Evolutionary conservation across 2,888 invertebrate species (phyloP), one percentile per base, ranked within the genome.

Genomic region (Drosophila rellima): DNA sequence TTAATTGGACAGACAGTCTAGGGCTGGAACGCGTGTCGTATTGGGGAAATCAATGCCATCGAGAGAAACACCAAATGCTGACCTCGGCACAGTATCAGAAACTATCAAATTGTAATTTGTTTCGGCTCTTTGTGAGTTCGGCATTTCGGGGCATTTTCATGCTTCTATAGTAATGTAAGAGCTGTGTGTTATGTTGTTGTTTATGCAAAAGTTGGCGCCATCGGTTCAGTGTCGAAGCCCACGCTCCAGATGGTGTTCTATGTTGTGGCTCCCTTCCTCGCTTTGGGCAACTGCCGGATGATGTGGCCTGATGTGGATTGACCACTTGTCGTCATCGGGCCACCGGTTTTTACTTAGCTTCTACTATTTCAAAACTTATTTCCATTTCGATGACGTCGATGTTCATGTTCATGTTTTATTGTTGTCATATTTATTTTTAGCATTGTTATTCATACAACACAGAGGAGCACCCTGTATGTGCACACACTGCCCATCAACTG

Each of bases 401-500:
- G 47, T 44, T 61, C 40, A 45, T 42, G 42, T 7, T 42, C 13
- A 42, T 42, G 48, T 15, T 23, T 45, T 44, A 67, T 66, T 61
- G 68, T 82, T 87, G 87, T 87, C 84, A 83, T 84, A 71, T 63
- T 70, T 87, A 83, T 83, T 75, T 78, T 67, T 84, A 87, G 78
- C 51, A 35, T 8, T 52, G 37, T 64, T 50, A 67, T 52, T 78
- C 64, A 76, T 45, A 42, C 39, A 39, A 37, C 45, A 20, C 31
- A 35, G 52, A 37, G 37, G 52, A 37, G 37, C 64, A 68, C 68
- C 64, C 68, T 63, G 56, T 54, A 54, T 62, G 11, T 50, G 7
- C 54, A 59, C 42, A 39, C 55, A n/a, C 8, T 23, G 55, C 52
- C 59, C 59, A 56, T 70, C 70, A 57, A 55, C 20, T 64, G 70